These are phyloP conservation scores for Petrocephalus microphthalmus DNA, from an alignment of 2,113 vertebrate genomes.

Conservation along the genomic window DNA sequence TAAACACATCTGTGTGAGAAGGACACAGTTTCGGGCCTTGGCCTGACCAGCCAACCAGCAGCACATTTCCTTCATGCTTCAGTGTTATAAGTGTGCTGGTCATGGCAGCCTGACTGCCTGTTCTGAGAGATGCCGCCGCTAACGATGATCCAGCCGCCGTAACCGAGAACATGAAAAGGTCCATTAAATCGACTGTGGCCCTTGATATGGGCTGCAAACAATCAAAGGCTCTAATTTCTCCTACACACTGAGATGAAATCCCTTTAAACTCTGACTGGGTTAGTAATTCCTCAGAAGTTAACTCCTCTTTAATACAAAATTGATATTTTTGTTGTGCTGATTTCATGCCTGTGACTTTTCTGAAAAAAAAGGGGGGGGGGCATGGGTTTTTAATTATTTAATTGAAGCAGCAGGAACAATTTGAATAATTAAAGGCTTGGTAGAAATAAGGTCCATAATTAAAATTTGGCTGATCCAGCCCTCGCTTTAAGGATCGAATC, in stretches of 20 bases:
- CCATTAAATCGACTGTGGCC: background rate
- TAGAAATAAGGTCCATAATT: slow-evolving; percentile 24
- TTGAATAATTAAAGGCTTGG: slow-evolving; percentile 23
- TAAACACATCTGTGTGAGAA: background rate
- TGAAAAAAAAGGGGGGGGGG: slow-evolving; percentile 13
- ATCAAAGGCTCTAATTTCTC: background rate
- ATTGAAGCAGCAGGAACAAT: slow-evolving; percentile 24
- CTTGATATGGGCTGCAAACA: background rate
- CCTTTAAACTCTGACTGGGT: background rate
- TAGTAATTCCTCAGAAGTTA: slow-evolving; percentile 1
- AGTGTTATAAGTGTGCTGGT: background rate
- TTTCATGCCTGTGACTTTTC: slow-evolving; percentile 7
- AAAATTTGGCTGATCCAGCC: slow-evolving; percentile 10
- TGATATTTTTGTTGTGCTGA: slow-evolving; percentile 7
- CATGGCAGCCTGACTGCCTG: background rate
- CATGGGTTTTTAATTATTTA: slow-evolving; percentile 28
- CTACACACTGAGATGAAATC: background rate
- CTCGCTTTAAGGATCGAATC: background rate
- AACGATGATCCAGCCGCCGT: background rate
- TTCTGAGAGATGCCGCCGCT: background rate
- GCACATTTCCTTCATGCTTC: background rate
- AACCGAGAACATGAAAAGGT: background rate
- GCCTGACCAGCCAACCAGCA: background rate
- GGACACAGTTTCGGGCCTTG: background rate
- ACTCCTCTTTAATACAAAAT: slow-evolving; percentile 4